A percentile compares a stretch with the other conserved stretches of the same genome.
These are phyloP conservation scores for Sminthurides aquaticus DNA, from an alignment of 2,888 invertebrate species.

Conservation along the genomic window DNA sequence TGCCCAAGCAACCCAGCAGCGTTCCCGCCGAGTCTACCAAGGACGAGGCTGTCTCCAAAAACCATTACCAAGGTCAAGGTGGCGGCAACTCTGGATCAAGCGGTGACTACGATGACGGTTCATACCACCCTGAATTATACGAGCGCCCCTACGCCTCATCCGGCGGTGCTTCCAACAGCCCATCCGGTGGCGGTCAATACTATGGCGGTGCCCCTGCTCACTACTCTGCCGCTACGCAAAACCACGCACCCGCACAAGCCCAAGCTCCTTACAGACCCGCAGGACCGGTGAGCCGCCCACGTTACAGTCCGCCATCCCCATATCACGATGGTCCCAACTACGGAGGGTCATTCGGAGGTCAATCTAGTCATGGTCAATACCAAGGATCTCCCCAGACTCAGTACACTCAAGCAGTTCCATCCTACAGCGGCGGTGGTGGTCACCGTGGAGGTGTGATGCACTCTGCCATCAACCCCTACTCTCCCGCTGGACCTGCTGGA, in stretches of 20 bases:
- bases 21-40: constrained; percentile 26
- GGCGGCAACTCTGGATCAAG: constrained; percentile 14
- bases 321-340: constrained; percentile 17
- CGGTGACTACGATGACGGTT: constrained; percentile 16
- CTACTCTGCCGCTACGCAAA: constrained; percentile 14
- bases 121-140: constrained; percentile 1
- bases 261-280: constrained; percentile 8
- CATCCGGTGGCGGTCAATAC: constrained; percentile 16
- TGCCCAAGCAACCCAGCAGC: constrained; percentile 35
- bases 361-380: constrained; percentile 9
- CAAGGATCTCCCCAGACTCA: constrained; percentile 23
- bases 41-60: constrained; percentile 22
- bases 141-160: constrained; percentile 9
- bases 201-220: constrained; percentile 19
- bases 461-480: constrained; percentile 24
- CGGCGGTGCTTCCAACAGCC: neutral
- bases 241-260: constrained; percentile 2
- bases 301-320: constrained; percentile 15
- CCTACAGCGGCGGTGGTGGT: neutral
- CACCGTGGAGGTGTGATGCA: constrained; percentile 14
- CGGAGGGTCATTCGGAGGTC: neutral
- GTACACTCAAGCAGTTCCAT: constrained; percentile 18
- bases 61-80: constrained; percentile 2
- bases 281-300: constrained; percentile 3
- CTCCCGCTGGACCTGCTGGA: constrained; percentile 28